phyloP scores from a whole-genome alignment of 2,113 vertebrate genomes.

The Labeo rohita region DNA sequence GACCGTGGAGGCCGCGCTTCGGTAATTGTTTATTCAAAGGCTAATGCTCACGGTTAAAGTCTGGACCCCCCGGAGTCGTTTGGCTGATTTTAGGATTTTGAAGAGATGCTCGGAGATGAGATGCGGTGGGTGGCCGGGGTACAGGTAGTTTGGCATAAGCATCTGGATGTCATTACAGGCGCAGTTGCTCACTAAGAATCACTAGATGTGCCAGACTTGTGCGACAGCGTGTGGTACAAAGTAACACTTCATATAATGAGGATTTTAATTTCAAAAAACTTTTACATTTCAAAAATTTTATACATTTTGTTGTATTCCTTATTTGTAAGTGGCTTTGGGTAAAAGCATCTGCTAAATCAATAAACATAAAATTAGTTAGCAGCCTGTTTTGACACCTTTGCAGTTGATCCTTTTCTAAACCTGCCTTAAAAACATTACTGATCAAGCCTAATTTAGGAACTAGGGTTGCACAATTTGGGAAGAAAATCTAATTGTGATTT shows the following conservation, averaged over 20 bases:
- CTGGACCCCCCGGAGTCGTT: constrained; percentile 4
- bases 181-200: neutral
- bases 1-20: neutral
- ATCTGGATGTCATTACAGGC: neutral
- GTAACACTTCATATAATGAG: neutral
- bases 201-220: neutral
- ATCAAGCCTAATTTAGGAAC: too few relatives aligned
- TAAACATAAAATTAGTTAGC: too few relatives aligned
- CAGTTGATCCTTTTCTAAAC: neutral
- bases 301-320: too few relatives aligned
- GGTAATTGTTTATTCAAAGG: constrained; percentile 63
- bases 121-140: neutral
- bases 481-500: too few relatives aligned
- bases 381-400: too few relatives aligned
- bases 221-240: neutral
- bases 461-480: too few relatives aligned
- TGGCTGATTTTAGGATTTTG: constrained; percentile 8
- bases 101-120: constrained; percentile 18
- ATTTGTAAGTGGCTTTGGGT: too few relatives aligned
- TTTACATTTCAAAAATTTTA: too few relatives aligned
- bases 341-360: too few relatives aligned
- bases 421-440: too few relatives aligned
- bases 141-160: constrained; percentile 11
- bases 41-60: constrained; percentile 56
- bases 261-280: neutral